Evolutionary conservation across 2,113 vertebrate species (phyloP).

Genomic region (Podarcis raffonei): DNA sequence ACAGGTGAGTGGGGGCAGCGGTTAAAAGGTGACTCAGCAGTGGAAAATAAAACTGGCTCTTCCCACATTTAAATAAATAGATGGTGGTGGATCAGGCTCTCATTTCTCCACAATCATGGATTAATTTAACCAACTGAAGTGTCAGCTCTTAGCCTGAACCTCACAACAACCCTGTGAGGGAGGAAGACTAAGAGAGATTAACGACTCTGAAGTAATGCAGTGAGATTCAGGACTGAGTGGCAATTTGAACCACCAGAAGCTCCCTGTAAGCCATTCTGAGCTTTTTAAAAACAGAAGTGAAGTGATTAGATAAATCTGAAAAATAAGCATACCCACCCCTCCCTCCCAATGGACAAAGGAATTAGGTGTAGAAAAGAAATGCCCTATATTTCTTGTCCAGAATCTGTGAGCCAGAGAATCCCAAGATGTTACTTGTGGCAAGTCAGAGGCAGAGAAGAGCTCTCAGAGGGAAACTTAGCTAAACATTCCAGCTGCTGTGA

Average conservation of each 20-base stretch:
- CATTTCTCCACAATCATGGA: no score
- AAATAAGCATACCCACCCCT: background rate
- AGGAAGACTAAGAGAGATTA: background rate
- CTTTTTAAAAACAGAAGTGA: background rate
- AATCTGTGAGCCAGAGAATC: background rate
- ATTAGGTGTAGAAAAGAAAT: slow-evolving; percentile 18
- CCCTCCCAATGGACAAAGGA: background rate
- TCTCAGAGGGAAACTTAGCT: slow-evolving; percentile 37
- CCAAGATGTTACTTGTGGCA: slow-evolving; percentile 13
- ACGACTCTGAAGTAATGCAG: background rate
- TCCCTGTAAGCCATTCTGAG: background rate
- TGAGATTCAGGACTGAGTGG: background rate
- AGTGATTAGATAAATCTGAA: slow-evolving; percentile 1
- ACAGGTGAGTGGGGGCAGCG: no score
- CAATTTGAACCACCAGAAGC: background rate
- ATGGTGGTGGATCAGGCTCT: no score
- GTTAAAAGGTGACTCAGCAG: no score
- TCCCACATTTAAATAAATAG: no score
- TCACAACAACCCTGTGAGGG: no score
- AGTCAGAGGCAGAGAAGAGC: slow-evolving; percentile 38
- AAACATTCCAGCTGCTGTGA: slow-evolving; percentile 13
- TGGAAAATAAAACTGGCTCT: no score
- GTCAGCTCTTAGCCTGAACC: no score
- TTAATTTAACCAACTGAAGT: background rate
- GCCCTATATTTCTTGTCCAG: background rate